phyloP scores from a whole-genome alignment of 2,797 vertebrate species.

The Pteropus rufus region DNA sequence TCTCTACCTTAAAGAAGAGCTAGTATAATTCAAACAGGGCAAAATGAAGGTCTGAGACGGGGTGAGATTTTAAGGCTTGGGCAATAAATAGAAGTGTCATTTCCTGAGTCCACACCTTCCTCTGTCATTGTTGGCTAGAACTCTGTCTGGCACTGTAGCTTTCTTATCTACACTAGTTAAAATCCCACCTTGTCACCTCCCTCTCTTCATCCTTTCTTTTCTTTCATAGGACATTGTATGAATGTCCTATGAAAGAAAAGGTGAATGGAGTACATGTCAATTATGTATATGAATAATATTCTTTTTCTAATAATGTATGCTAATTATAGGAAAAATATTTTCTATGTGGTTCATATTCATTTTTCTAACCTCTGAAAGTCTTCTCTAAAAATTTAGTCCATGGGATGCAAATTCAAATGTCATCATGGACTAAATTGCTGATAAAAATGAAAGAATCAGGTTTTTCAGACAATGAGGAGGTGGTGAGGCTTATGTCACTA shows the following conservation, averaged over 20 bases:
- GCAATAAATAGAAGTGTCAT: neutral
- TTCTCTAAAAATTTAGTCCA: neutral
- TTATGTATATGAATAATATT: neutral
- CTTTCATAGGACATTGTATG: neutral
- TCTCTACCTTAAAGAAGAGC: neutral
- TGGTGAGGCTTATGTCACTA: neutral
- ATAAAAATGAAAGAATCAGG: neutral
- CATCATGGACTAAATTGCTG: neutral
- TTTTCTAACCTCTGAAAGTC: constrained; percentile 16
- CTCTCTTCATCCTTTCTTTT: neutral
- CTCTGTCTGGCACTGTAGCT: neutral
- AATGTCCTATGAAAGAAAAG: neutral
- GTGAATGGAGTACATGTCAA: neutral
- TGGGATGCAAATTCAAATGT: neutral
- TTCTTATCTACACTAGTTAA: neutral
- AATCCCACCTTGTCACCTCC: neutral
- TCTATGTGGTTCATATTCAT: neutral
- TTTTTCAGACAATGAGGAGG: neutral
- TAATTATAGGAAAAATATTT: neutral
- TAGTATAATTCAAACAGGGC: neutral
- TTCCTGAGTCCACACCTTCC: constrained; percentile 13
- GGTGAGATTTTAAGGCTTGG: neutral
- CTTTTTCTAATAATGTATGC: neutral
- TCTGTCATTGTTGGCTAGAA: neutral
- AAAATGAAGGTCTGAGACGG: neutral